Percentiles rank a stretch among this genome's conserved stretches.
Evolutionary conservation across 2,797 vertebrate species (phyloP).

Genomic region (Microcaecilia unicolor): DNA sequence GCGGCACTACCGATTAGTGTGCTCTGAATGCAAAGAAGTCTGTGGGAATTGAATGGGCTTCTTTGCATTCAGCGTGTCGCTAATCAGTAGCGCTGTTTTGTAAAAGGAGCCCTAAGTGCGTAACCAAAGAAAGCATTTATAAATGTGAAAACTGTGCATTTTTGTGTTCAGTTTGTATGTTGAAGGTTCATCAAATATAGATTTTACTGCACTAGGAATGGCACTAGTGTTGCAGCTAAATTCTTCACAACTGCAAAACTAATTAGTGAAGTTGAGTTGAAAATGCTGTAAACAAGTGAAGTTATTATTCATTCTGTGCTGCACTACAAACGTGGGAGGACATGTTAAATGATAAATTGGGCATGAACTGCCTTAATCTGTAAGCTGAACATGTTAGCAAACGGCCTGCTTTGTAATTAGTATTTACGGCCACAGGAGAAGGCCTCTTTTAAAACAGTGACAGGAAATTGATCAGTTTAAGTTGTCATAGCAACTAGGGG

Average conservation of each 20-base stretch:
- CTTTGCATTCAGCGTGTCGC: no score
- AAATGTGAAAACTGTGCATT: no score
- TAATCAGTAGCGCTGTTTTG: no score
- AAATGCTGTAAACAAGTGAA: constrained; percentile 48
- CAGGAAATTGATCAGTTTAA: constrained; percentile 75
- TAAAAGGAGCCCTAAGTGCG: no score
- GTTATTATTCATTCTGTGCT: constrained; percentile 54
- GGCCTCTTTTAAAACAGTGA: constrained; percentile 58
- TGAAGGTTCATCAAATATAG: not conserved
- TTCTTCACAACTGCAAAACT: constrained; percentile 38
- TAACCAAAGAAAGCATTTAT: no score
- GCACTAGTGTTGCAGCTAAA: not conserved
- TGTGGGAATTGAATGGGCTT: no score
- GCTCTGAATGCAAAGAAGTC: no score
- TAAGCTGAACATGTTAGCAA: constrained; percentile 56
- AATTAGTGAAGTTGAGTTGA: constrained; percentile 59
- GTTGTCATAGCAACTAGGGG: constrained; percentile 61
- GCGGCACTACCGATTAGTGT: no score
- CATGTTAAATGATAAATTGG: constrained; percentile 63
- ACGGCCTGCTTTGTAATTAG: constrained; percentile 66
- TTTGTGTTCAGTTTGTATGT: no score
- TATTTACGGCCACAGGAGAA: constrained; percentile 60
- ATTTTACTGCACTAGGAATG: not conserved
- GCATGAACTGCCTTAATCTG: constrained; percentile 59
- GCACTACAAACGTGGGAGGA: constrained; percentile 53